Percentiles rank a stretch among this genome's conserved stretches.
Evolutionary conservation across 2,888 invertebrate genomes (phyloP).

Genomic region (Chymomyza caudatula): DNA sequence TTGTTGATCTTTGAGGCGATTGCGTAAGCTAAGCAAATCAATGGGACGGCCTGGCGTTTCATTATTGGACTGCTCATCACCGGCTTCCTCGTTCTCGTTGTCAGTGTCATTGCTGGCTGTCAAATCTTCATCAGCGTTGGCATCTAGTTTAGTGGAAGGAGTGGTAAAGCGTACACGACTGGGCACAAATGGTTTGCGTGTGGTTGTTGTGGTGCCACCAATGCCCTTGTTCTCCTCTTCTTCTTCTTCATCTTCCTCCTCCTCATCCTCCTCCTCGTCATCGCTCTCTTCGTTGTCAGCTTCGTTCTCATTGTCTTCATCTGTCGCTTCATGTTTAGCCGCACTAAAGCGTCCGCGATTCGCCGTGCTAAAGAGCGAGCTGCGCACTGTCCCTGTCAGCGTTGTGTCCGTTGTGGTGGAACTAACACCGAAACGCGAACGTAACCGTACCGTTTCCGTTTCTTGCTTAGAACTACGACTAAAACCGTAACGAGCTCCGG

Average conservation of each 20-base stretch:
- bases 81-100: conserved; percentile 7
- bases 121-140: conserved; percentile 7
- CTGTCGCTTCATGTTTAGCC: conserved; percentile 9
- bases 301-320: conserved; percentile 8
- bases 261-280: conserved; percentile 5
- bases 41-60: conserved; percentile 13
- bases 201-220: conserved; percentile 13
- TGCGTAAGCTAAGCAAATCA: conserved; percentile 51
- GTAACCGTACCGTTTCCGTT: neutral
- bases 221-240: neutral
- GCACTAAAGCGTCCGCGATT: conserved; percentile 34
- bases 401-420: neutral
- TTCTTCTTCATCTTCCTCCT: conserved; percentile 15
- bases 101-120: conserved; percentile 1
- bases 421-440: neutral
- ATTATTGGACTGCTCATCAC: conserved; percentile 2
- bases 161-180: conserved; percentile 33
- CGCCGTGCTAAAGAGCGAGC: conserved; percentile 19
- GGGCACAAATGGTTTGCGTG: conserved; percentile 45
- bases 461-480: conserved; percentile 34
- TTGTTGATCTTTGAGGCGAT: conserved; percentile 54
- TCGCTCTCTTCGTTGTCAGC: conserved; percentile 9
- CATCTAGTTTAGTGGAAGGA: neutral
- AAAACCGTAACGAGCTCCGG: conserved; percentile 26
- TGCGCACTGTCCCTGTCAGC: neutral